Conservation (phyloP, 2,797 vertebrate species). For the Phrynocephalus guinanensis region DNA sequence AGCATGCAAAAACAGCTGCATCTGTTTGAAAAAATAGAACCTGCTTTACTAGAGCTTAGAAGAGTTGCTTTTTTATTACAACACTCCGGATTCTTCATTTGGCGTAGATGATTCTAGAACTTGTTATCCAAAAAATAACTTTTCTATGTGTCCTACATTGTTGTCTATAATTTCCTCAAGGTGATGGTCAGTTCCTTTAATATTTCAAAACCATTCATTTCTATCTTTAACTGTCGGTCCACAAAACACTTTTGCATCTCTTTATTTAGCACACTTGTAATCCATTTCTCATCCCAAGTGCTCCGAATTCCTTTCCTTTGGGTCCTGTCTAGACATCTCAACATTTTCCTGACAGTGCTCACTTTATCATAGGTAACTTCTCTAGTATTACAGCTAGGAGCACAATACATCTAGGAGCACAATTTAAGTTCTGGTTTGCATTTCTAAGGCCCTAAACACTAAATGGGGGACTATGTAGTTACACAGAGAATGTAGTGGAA, state of each 20-base stretch:
- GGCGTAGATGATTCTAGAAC: too few species aligned
- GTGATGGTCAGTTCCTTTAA: too few species aligned
- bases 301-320: neutral
- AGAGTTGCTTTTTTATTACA: too few species aligned
- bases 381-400: neutral
- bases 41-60: too few species aligned
- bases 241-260: neutral
- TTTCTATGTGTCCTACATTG: too few species aligned
- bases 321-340: neutral
- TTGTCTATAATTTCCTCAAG: too few species aligned
- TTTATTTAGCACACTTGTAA: neutral
- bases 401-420: neutral
- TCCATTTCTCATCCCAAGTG: neutral
- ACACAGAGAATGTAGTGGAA: too few species aligned
- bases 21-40: neutral
- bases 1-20: neutral
- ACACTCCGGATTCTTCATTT: too few species aligned
- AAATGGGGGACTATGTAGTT: too few species aligned
- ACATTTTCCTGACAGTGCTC: conserved; percentile 1
- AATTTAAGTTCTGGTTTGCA: neutral
- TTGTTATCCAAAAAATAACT: too few species aligned
- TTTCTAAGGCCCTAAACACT: neutral
- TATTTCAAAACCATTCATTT: too few species aligned
- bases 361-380: neutral
- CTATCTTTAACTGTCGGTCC: too few species aligned